Base-by-base conservation (phyloP, 2,113 vertebrate genomes). In the Vanacampus margaritifer region DNA sequence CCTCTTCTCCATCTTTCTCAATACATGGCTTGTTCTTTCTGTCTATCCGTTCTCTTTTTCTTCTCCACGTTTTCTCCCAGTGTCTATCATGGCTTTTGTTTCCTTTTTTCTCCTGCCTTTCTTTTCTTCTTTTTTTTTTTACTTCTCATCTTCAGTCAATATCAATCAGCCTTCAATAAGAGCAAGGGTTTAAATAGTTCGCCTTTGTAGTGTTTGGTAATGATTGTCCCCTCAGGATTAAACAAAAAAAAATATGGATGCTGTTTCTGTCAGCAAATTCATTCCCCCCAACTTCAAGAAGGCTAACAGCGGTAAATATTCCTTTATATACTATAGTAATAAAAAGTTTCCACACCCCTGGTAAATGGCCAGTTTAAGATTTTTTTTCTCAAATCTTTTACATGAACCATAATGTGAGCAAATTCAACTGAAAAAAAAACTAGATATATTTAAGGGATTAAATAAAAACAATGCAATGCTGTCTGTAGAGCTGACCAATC, bases 181-280 rank as follows among this genome's bases (percentile, higher is more conserved):
- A 86, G 87, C 87, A 89, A 80, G 86, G 78, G 76, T 88, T 89
- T 89, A 90, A 88, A 90, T 90, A 84, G 84, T 87, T 75, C 6
- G 64, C 82, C 72, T 83, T 88, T 90, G 89, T 87, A 43, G 56
- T 69, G 65, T 80, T 81, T 81, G 80, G 78, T 89, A 88, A 89
- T 90, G 80, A 89, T 87, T 85, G 84, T 88, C 83, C 67, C 64
- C 57, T 24, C 73, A 74, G 68, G 70, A 70, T 46, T 82, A 81
- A 79, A 81, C 77, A 71, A 54, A 81, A 79, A 81, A 79, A 71
- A 54, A 74, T 67, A 48, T 24, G 74, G 72, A 75, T 74, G 69
- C 64, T 32, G 41, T 56, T 65, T 51, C 32, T 72, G 71, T 45
- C 28, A 37, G 24, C 32, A 56, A 60, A 74, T 24, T 36, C 58